Conservation (phyloP, 2,888 invertebrate genomes). For the Tetragonula carbonaria region DNA sequence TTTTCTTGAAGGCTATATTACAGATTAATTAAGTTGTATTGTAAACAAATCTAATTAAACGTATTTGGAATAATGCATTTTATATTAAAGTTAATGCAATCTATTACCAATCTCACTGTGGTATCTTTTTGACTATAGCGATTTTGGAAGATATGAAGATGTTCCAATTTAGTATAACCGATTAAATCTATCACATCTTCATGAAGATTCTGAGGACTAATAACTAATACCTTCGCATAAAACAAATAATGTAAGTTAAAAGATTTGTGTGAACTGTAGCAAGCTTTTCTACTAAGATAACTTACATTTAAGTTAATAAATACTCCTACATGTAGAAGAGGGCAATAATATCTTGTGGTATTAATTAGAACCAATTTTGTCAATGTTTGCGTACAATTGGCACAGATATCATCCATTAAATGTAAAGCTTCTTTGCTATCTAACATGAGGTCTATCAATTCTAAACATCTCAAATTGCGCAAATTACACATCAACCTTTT, state of each 20-base stretch:
- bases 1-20: conserved; percentile 77
- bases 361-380: conserved; percentile 89
- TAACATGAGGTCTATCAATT: conserved; percentile 90
- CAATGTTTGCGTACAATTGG: conserved; percentile 87
- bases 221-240: conserved; percentile 85
- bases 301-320: conserved; percentile 89
- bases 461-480: conserved; percentile 87
- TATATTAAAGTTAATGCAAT: neutral
- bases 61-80: neutral
- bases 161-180: conserved; percentile 87
- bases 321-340: conserved; percentile 90
- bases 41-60: neutral
- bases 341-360: conserved; percentile 88
- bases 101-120: conserved; percentile 84
- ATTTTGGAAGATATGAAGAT: conserved; percentile 91
- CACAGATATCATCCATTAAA: conserved; percentile 90
- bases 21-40: neutral
- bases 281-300: neutral
- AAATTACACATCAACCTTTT: conserved; percentile 89
- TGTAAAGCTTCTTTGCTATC: conserved; percentile 89
- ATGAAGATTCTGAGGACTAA: conserved; percentile 91
- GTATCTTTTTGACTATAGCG: conserved; percentile 87
- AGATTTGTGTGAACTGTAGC: neutral
- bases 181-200: conserved; percentile 89
- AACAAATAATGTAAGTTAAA: conserved; percentile 11